These are phyloP conservation scores for Rhagonycha lutea DNA, from an alignment of 2,888 invertebrate species.

Conservation along the genomic window DNA sequence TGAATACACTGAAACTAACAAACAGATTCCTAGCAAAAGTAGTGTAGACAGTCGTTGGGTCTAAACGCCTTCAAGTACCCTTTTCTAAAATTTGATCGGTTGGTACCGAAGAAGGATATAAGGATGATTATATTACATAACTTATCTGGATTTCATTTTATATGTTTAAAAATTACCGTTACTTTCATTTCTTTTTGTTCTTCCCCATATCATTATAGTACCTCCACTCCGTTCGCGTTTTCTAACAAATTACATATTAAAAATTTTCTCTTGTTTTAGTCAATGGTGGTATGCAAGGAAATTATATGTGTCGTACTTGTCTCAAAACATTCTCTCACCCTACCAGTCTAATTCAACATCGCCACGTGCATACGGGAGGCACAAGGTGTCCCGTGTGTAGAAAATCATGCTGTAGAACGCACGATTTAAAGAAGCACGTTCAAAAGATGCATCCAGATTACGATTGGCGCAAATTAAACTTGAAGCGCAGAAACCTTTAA, in stretches of 20 bases:
- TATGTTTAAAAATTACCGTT: background rate
- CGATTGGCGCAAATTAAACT: background rate
- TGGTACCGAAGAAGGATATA: too few relatives aligned
- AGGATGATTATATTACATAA: background rate
- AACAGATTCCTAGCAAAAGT: too few relatives aligned
- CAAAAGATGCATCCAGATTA: constrained; percentile 31
- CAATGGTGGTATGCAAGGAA: background rate
- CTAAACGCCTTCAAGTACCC: too few relatives aligned
- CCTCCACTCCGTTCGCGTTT: background rate
- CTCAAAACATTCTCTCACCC: constrained; percentile 57
- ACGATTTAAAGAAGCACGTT: constrained; percentile 42
- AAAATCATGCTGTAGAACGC: constrained; percentile 55
- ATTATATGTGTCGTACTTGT: background rate
- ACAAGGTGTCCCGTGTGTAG: constrained; percentile 57
- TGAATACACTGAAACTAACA: background rate
- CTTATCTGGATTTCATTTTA: background rate
- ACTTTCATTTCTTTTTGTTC: background rate
- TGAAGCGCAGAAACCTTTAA: background rate
- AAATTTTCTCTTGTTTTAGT: background rate
- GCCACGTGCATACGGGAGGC: constrained; percentile 58
- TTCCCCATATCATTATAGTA: too few relatives aligned
- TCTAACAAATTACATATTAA: background rate
- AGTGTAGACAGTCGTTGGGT: too few relatives aligned
- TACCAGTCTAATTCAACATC: constrained; percentile 58
- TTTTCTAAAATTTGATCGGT: background rate